phyloP scores from a whole-genome alignment of 2,888 invertebrate species.

The Belgica antarctica region DNA sequence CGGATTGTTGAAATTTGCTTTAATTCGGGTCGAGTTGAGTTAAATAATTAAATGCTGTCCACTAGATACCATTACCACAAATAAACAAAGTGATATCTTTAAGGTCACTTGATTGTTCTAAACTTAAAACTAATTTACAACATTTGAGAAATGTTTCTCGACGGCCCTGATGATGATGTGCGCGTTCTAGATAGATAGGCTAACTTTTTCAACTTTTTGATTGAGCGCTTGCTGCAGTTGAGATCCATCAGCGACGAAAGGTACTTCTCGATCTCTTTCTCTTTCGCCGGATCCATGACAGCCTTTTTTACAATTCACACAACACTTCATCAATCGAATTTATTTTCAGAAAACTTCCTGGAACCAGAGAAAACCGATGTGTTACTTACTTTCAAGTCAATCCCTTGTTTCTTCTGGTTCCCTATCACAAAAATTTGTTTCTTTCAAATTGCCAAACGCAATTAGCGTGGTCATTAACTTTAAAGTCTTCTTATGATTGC shows the following conservation, averaged over 20 bases:
- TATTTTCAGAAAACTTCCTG: background rate
- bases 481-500: too few species aligned
- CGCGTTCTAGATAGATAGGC: slow-evolving; percentile 90
- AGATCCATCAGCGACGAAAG: slow-evolving; percentile 85
- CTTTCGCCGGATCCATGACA: slow-evolving; percentile 35
- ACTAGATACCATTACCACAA: too few species aligned
- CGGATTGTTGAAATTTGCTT: background rate
- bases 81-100: too few species aligned
- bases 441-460: too few species aligned
- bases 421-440: too few species aligned
- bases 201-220: slow-evolving; percentile 96
- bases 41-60: too few species aligned
- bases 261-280: slow-evolving; percentile 76
- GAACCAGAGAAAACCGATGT: background rate
- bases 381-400: background rate
- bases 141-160: slow-evolving; percentile 93
- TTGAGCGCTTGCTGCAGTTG: slow-evolving; percentile 93
- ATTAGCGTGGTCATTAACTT: too few species aligned
- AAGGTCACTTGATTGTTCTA: too few species aligned
- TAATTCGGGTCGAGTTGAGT: too few species aligned
- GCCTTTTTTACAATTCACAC: too few species aligned
- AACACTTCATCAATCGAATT: background rate
- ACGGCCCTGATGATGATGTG: slow-evolving; percentile 90
- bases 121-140: too few species aligned
- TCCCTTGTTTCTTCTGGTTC: too few species aligned